phyloP scores from a whole-genome alignment of 2,888 invertebrate genomes.

The Heteropelma amictum region DNA sequence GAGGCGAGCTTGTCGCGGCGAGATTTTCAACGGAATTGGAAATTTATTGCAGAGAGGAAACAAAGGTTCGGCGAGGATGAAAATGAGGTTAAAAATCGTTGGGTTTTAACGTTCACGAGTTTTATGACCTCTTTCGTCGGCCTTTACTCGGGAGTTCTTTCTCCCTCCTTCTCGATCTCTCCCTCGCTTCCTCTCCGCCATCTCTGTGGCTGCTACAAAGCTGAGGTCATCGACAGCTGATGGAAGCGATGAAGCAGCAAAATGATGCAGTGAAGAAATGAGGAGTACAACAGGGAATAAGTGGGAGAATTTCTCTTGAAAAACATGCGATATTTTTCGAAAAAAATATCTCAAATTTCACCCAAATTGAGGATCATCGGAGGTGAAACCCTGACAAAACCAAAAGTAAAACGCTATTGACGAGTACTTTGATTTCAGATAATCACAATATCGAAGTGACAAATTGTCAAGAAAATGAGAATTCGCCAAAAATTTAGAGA shows the following conservation, averaged over 20 bases:
- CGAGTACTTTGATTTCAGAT: too few species aligned
- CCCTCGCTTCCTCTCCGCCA: neutral
- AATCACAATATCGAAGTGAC: too few species aligned
- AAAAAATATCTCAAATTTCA: too few species aligned
- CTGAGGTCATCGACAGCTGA: slow-evolving; percentile 63
- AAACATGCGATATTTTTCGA: too few species aligned
- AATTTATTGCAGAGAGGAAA: neutral
- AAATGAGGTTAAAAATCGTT: slow-evolving; percentile 1
- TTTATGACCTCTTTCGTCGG: neutral
- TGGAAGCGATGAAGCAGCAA: slow-evolving; percentile 30
- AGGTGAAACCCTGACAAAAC: too few species aligned
- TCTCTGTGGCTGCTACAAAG: neutral
- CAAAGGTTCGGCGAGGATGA: neutral
- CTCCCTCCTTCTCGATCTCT: neutral
- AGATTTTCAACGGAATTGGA: neutral
- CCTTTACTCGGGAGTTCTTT: too few species aligned
- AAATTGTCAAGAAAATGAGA: too few species aligned
- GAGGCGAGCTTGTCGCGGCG: neutral
- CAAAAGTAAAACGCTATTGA: too few species aligned
- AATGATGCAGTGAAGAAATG: slow-evolving; percentile 65
- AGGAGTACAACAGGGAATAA: too few species aligned
- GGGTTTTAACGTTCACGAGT: neutral
- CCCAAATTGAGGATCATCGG: too few species aligned
- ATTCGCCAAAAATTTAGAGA: too few species aligned
- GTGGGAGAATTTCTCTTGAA: too few species aligned